Evolutionary conservation across 2,113 vertebrate genomes (phyloP).

Genomic region (Alligator sinensis): DNA sequence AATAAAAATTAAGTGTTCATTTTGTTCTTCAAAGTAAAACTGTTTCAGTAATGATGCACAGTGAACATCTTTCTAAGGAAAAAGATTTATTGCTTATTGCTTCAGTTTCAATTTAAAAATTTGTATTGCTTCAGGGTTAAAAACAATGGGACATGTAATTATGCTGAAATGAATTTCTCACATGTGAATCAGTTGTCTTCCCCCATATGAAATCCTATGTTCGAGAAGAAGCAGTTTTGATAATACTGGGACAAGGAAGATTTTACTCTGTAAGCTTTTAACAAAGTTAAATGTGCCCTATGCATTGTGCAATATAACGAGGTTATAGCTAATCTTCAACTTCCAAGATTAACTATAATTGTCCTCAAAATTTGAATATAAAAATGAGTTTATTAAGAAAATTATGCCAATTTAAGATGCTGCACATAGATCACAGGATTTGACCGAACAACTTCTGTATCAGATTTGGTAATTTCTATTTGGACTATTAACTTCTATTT

Average conservation of each 20-base stretch:
- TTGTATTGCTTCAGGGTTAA: conserved; percentile 63
- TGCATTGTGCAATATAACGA: neutral
- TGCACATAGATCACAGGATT: conserved; percentile 6
- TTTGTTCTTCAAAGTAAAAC: conserved; percentile 76
- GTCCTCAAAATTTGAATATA: conserved; percentile 42
- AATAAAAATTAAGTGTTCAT: conserved; percentile 78
- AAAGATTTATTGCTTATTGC: conserved; percentile 54
- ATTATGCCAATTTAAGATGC: conserved; percentile 40
- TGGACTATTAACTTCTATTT: neutral
- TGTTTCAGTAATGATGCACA: conserved; percentile 51
- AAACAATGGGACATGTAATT: conserved; percentile 55
- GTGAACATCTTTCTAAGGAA: conserved; percentile 56
- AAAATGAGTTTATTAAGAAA: neutral
- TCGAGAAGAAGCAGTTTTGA: conserved; percentile 30
- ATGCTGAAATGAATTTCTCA: conserved; percentile 50
- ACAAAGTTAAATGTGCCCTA: neutral
- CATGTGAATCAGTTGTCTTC: conserved; percentile 34
- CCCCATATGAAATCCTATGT: conserved; percentile 9
- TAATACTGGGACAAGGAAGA: neutral
- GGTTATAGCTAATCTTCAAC: neutral
- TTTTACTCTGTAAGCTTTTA: neutral
- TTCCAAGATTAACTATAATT: conserved; percentile 45
- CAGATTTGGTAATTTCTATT: neutral
- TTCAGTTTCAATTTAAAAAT: conserved; percentile 58
- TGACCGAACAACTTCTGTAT: neutral